Base-by-base conservation (phyloP, 2,113 vertebrate species). In the Parotia lawesii region DNA sequence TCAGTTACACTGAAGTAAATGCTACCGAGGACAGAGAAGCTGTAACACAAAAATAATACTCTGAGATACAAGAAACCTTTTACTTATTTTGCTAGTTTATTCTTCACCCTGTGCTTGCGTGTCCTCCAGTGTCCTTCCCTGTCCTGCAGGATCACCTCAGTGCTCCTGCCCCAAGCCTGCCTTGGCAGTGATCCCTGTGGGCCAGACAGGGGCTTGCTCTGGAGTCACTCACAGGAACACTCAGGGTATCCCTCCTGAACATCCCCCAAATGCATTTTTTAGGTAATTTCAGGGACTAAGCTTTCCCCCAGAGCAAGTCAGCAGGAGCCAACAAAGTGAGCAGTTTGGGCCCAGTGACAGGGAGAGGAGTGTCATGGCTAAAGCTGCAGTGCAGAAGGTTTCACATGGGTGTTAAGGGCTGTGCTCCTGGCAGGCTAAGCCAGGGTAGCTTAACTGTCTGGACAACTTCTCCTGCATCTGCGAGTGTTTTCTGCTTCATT, bases 391-490 rank as follows among this genome's bases (percentile, higher is more conserved):
- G 42, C 38, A 66, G 47, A 50, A 71, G 40, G 64, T 21, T 94
- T 54, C 50, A 20, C 23, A 47, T 3, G 58, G 61, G 23, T 75
- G 70, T 86, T 71, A 33, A 50, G 62, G 57, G 76, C 89, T 87
- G 66, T 78, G 84, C 50, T 89, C 19, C 7, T 76, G 81, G 79
- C 87, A 91, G 70, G 20, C 40, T 61, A 7, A 69, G 24, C 45
- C 53, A 82, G 65, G 81, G 58, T 6, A 37, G 66, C 21, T 83
- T 62, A 89, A 66, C 57, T 31, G 35, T 71, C 89, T 82, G 87
- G 54, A 95, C 83, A 86, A 44, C 31, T 48, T 76, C 84, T 73
- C 25, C 74, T 73, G 47, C 67, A 65, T 78, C 47, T 85, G 67
- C 45, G 37, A 2, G 5, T 74, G 48, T 3, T 35, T 70, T 80